Evolutionary conservation across 2,113 vertebrate genomes (phyloP), one percentile per base, ranked within the genome.

Genomic region (Corvus moneduloides): DNA sequence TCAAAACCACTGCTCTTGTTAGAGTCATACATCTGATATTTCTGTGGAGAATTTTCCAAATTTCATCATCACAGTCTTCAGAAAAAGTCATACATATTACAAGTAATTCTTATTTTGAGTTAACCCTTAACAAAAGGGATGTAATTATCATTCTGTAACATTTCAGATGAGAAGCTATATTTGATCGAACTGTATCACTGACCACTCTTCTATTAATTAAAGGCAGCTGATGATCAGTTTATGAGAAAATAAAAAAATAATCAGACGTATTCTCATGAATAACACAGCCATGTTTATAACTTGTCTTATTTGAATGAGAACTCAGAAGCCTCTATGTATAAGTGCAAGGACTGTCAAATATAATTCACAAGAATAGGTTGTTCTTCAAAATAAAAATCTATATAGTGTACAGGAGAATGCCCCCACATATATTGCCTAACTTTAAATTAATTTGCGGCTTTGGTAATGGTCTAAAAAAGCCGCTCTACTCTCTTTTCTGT

Each of bases 361-460:
- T 14, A 80, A 88, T 72, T 84, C 61, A 67, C 52, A 74, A 63
- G 83, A 86, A 77, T 16, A 86, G 27, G 27, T 27, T 74, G 63
- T 33, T 69, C 37, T 86, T 83, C 56, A 77, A 71, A 84, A 67
- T 74, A 74, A 78, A 72, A 51, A 94, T 46, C 43, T 44, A 35
- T 49, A 49, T 16, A 63, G 23, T 2, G 3, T 35, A 82, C 16
- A 43, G 63, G 48, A 88, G 90, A 78, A 67, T 37, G 39, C 10
- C 12, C 48, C 61, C 27, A 58, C 23, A n/a, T 39, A 41, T 17
- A 74, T 19, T 87, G 58, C 37, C 55, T 71, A 91, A 73, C 23
- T 94, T 73, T 61, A 69, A 90, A 86, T 76, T 68, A 41, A 74
- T 88, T 75, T 92, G 74, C 18, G 32, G 68, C 43, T 94, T 95